Percentiles rank a stretch among this genome's conserved stretches.
phyloP scores from a whole-genome alignment of 2,797 vertebrate genomes.

The Pristis pectinata region DNA sequence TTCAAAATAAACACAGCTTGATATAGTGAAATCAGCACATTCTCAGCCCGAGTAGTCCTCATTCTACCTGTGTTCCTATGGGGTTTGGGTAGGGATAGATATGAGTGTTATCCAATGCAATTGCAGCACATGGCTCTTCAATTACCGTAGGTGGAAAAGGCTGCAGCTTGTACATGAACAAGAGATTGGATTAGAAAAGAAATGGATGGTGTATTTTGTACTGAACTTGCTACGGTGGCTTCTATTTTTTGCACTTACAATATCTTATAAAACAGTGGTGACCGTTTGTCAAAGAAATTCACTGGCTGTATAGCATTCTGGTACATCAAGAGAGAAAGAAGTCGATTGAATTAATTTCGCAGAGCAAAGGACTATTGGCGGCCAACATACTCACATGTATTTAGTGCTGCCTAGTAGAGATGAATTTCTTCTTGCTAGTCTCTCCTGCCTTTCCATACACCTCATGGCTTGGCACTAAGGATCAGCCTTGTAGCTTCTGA shows the following conservation, averaged over 20 bases:
- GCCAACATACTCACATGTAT: too few species aligned
- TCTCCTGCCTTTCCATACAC: too few species aligned
- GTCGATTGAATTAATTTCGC: too few species aligned
- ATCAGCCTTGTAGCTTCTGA: too few species aligned
- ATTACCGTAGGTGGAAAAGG: background rate
- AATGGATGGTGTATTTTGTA: background rate
- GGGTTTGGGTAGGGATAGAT: background rate
- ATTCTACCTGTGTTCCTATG: background rate
- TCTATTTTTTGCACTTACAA: background rate
- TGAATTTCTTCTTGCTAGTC: too few species aligned
- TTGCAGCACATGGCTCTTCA: background rate
- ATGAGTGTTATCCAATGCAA: background rate
- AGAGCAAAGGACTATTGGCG: too few species aligned
- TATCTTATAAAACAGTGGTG: background rate
- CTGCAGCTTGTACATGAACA: background rate
- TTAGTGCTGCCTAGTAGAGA: too few species aligned
- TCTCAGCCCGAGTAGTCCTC: background rate
- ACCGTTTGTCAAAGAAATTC: background rate
- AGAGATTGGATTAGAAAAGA: background rate
- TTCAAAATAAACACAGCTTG: background rate
- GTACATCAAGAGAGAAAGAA: too few species aligned
- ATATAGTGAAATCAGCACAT: background rate
- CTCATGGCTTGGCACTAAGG: too few species aligned
- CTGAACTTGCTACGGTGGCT: background rate
- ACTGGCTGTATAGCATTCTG: background rate